Base-by-base conservation (phyloP, 2,888 invertebrate species). In the Agelastica alni region DNA sequence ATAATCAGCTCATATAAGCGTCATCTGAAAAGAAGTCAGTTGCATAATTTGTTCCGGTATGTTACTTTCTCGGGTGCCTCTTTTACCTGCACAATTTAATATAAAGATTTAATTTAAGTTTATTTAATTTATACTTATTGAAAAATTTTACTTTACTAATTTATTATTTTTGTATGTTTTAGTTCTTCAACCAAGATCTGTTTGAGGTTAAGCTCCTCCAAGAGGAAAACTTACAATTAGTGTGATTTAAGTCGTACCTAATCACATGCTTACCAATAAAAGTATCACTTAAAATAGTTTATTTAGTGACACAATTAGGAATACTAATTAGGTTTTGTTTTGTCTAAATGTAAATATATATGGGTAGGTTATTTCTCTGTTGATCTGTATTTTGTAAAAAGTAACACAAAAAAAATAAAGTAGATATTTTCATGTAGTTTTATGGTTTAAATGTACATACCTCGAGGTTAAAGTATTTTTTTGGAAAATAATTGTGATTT, bases 101-200 rank as follows among this genome's bases (percentile, higher is more conserved):
- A n/a, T n/a, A n/a, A n/a, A n/a, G n/a, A n/a, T n/a, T n/a, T n/a
- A n/a, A n/a, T n/a, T n/a, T n/a, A n/a, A n/a, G n/a, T n/a, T n/a
- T n/a, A n/a, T n/a, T n/a, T n/a, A n/a, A n/a, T n/a, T n/a, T n/a
- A n/a, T n/a, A n/a, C n/a, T n/a, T n/a, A n/a, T n/a, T n/a, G n/a
- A n/a, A n/a, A n/a, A n/a, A n/a, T n/a, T n/a, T n/a, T n/a, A n/a
- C n/a, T n/a, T n/a, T n/a, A n/a, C n/a, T n/a, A n/a, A n/a, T n/a
- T n/a, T n/a, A n/a, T n/a, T 20, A 14, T 37, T 36, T 18, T 43
- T 42, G 12, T 60, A 28, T 64, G 67, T 79, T 80, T 32, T 81
- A 92, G 91, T 85, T 74, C 86, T 92, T 71, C 91, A 91, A 75
- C 91, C 91, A 53, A 86, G 91, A 70, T 87, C 87, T 56, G 83